Conservation (phyloP, 2,113 vertebrate species). For the Uria aalge region DNA sequence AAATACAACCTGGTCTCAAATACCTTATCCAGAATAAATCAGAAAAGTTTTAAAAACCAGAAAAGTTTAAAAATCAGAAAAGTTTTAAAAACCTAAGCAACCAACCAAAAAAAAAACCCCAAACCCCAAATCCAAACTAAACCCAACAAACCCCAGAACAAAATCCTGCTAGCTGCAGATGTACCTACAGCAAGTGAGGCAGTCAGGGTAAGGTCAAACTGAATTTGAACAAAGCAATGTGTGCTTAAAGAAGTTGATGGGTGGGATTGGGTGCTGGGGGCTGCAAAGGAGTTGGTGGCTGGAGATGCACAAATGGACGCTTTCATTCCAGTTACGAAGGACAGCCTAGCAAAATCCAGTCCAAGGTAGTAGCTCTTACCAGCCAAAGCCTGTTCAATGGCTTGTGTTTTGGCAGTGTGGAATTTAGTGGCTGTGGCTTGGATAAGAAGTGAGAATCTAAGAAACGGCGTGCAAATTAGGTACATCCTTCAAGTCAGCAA, state of each 20-base stretch:
- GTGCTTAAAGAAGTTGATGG: neutral
- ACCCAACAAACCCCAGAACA: neutral
- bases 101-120: neutral
- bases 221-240: neutral
- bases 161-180: neutral
- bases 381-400: neutral
- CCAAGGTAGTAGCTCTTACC: neutral
- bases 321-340: neutral
- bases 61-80: neutral
- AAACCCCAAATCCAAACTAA: neutral
- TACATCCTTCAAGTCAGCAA: neutral
- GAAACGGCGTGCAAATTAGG: constrained; percentile 2
- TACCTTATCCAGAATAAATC: neutral
- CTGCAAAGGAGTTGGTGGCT: neutral
- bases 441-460: neutral
- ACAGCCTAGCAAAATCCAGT: neutral
- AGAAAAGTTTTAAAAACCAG: neutral
- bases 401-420: neutral
- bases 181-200: neutral
- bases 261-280: neutral
- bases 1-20: neutral
- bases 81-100: neutral
- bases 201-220: neutral
- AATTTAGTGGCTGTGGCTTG: neutral
- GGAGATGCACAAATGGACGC: neutral